Conservation (phyloP, 2,888 invertebrate genomes). For the Apotomis betuletana region DNA sequence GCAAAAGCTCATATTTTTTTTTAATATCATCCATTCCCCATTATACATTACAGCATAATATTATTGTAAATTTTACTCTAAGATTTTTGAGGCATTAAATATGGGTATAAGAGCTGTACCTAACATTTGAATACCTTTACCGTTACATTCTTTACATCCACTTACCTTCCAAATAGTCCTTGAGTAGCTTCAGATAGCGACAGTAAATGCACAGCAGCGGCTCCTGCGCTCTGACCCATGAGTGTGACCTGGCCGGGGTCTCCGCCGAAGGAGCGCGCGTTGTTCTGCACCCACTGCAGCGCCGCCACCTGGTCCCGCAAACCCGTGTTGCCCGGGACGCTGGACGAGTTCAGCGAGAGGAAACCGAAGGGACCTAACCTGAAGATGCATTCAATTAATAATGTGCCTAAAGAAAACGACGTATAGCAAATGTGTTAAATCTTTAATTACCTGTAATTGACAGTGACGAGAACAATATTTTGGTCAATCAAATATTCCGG, state of each 20-base stretch:
- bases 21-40: no score
- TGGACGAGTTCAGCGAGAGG: conserved; percentile 65
- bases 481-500: conserved; percentile 69
- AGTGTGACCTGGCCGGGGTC: conserved; percentile 70
- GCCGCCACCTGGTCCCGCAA: conserved; percentile 71
- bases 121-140: no score
- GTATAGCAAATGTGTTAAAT: neutral
- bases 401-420: no score
- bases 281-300: conserved; percentile 70
- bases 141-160: neutral
- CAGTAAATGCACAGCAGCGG: conserved; percentile 64
- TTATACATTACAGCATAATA: no score
- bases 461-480: conserved; percentile 71
- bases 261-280: conserved; percentile 71
- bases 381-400: conserved; percentile 31
- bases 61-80: no score
- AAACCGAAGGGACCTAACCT: conserved; percentile 76
- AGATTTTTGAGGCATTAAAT: no score
- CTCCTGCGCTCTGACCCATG: conserved; percentile 76
- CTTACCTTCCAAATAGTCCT: conserved; percentile 67
- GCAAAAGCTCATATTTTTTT: no score
- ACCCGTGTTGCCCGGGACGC: conserved; percentile 76
- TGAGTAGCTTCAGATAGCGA: conserved; percentile 63
- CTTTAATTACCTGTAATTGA: conserved; percentile 69
- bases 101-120: no score